These are phyloP conservation scores for Ceriagrion tenellum DNA, from an alignment of 2,888 invertebrate species.

Conservation along the genomic window DNA sequence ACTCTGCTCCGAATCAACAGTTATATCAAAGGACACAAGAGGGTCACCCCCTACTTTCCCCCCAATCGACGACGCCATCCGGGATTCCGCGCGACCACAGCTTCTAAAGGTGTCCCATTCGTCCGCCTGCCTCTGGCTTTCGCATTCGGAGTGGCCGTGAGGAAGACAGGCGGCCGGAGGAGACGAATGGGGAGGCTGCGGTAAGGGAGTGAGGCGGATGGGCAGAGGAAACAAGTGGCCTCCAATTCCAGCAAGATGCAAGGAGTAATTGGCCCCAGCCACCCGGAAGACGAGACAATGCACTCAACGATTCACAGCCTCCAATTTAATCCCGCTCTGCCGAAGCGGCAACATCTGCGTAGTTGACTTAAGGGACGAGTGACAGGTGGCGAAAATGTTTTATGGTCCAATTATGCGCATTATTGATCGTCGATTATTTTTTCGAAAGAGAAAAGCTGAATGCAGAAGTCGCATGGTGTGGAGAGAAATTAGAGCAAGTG, in stretches of 20 bases:
- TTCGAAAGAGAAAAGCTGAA: not conserved
- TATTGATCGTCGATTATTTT: no score
- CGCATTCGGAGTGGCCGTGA: not conserved
- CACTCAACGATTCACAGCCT: not conserved
- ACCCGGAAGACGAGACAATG: slow-evolving; percentile 14
- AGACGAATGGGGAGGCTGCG: not conserved
- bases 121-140: not conserved
- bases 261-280: not conserved
- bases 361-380: not conserved
- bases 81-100: not conserved
- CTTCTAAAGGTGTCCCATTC: not conserved
- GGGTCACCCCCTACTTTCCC: not conserved
- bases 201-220: not conserved
- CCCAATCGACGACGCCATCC: not conserved
- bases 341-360: not conserved
- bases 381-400: not conserved
- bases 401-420: not conserved
- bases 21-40: not conserved
- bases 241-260: not conserved
- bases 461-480: no score
- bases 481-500: no score
- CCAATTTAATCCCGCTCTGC: not conserved
- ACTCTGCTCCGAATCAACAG: not conserved
- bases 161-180: not conserved
- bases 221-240: not conserved